phyloP scores from a whole-genome alignment of 2,888 invertebrate species.

The Willowsia nigromaculata region DNA sequence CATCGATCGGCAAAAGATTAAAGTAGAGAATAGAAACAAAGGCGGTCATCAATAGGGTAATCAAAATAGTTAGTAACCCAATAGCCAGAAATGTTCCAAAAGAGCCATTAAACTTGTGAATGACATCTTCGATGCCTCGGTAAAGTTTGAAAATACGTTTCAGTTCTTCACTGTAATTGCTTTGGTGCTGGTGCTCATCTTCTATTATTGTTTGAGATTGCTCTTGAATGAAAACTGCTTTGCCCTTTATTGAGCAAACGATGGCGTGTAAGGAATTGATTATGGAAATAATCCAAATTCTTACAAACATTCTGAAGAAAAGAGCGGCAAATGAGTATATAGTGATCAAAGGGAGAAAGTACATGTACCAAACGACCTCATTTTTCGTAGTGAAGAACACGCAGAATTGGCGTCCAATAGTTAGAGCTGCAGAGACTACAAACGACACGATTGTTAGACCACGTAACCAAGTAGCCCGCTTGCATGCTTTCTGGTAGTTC shows the following conservation, averaged over 20 bases:
- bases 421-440: background rate
- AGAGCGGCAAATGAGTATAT: background rate
- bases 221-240: background rate
- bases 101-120: background rate
- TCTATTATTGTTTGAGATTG: background rate
- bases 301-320: background rate
- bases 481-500: background rate
- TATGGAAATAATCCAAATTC: background rate
- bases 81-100: slow-evolving; percentile 9
- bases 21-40: slow-evolving; percentile 7
- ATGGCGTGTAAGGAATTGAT: background rate
- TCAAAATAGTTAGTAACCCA: background rate
- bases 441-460: background rate
- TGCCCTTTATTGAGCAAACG: background rate
- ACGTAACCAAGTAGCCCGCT: background rate
- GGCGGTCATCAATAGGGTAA: background rate
- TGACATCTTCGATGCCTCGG: background rate
- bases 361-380: background rate
- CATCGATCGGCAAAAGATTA: background rate
- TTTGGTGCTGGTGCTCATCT: background rate
- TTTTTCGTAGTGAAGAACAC: background rate
- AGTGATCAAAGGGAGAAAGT: background rate
- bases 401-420: background rate
- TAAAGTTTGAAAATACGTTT: background rate
- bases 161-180: background rate